These are phyloP conservation scores for Columba guinea DNA, from an alignment of 2,797 vertebrate genomes.

Conservation along the genomic window DNA sequence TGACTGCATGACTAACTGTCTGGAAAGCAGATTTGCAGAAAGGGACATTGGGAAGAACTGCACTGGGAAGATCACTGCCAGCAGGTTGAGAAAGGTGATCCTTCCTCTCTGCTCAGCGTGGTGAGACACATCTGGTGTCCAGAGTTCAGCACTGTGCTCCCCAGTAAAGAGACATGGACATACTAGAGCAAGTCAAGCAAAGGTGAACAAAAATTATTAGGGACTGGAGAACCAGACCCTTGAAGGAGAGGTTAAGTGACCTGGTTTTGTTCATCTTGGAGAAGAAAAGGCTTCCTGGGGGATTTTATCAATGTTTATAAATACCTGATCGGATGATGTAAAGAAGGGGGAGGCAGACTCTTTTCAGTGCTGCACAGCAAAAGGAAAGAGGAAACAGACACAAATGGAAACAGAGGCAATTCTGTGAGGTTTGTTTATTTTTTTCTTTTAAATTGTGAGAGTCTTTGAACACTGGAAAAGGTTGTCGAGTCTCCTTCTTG, in stretches of 20 bases:
- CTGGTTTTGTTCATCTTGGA: background rate
- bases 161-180: background rate
- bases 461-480: background rate
- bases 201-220: background rate
- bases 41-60: background rate
- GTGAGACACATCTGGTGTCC: background rate
- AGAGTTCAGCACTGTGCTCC: background rate
- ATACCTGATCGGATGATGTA: background rate
- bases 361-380: background rate
- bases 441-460: background rate
- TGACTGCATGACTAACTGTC: background rate
- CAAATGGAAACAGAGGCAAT: background rate
- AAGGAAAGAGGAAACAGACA: background rate
- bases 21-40: background rate
- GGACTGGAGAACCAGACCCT: background rate
- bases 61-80: background rate
- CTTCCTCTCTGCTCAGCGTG: background rate
- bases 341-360: background rate
- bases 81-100: background rate
- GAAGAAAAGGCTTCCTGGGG: background rate
- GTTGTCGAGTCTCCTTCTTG: background rate
- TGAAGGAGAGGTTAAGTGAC: background rate
- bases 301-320: background rate
- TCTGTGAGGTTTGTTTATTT: fast-evolving
- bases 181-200: background rate